phyloP scores from a whole-genome alignment of 2,888 invertebrate genomes.

The Amphiduros pacificus region DNA sequence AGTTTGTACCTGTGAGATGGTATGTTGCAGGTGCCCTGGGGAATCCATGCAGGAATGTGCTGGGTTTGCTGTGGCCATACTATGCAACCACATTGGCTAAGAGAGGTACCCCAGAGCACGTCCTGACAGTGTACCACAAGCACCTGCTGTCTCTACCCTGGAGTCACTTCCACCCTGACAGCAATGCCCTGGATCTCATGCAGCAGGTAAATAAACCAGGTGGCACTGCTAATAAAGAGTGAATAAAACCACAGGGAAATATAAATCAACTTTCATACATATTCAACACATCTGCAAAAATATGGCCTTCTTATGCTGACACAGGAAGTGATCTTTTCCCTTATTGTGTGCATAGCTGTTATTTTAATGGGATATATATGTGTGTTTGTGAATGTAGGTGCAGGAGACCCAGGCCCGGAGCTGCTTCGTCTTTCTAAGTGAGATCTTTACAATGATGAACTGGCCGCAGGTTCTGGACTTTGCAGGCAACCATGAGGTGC shows the following conservation, averaged over 20 bases:
- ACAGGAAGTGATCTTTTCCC: too few species aligned
- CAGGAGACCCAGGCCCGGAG: conserved; percentile 68
- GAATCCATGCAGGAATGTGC: too few species aligned
- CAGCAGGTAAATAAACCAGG: conserved; percentile 63
- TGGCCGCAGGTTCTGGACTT: conserved; percentile 63
- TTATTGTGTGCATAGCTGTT: background rate
- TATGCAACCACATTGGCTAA: conserved; percentile 72
- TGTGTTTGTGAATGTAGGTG: conserved; percentile 2
- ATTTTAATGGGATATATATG: background rate
- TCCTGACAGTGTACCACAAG: conserved; percentile 67
- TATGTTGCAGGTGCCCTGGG: too few species aligned
- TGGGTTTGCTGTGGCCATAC: conserved; percentile 61
- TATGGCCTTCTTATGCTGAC: too few species aligned
- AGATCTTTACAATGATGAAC: conserved; percentile 70
- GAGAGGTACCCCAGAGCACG: conserved; percentile 68
- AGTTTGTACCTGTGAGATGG: too few species aligned
- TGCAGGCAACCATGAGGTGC: conserved; percentile 59
- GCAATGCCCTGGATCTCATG: conserved; percentile 71
- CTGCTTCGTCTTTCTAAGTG: conserved; percentile 73
- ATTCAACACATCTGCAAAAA: too few species aligned
- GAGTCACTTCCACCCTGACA: conserved; percentile 71
- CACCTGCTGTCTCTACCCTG: conserved; percentile 72
- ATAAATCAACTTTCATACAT: background rate
- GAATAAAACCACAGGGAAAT: background rate
- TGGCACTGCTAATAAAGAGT: background rate